phyloP scores from a whole-genome alignment of 2,113 vertebrate species.

The Aramus guarauna region DNA sequence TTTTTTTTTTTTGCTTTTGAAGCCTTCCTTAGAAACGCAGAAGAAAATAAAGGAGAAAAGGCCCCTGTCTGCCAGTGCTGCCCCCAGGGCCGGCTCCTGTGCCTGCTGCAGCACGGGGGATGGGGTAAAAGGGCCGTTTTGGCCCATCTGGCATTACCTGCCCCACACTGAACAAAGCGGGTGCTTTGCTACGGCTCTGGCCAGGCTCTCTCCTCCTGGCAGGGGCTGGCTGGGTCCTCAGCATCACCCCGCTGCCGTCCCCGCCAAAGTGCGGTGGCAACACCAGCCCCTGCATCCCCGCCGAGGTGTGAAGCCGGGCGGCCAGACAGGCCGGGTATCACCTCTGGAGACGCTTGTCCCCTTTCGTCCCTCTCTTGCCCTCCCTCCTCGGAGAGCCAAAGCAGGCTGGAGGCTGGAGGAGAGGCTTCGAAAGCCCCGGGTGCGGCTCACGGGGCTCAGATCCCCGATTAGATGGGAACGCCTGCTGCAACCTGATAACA shows the following conservation, averaged over 20 bases:
- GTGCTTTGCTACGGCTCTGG: background rate
- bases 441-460: slow-evolving; percentile 25
- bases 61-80: background rate
- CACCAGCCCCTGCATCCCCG: background rate
- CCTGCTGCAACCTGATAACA: slow-evolving; percentile 63
- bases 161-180: background rate
- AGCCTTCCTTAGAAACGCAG: background rate
- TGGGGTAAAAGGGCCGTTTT: background rate
- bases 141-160: background rate
- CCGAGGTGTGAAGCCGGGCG: background rate
- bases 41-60: background rate
- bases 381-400: background rate
- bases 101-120: background rate
- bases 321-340: background rate
- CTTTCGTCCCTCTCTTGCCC: slow-evolving; percentile 2
- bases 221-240: background rate
- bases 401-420: background rate
- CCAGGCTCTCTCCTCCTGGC: background rate
- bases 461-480: slow-evolving; percentile 51
- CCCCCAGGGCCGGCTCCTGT: background rate
- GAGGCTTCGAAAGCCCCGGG: slow-evolving; percentile 24
- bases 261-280: fast-evolving
- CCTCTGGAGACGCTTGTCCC: background rate
- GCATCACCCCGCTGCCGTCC: background rate
- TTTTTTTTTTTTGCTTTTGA: background rate